Base-by-base conservation (phyloP, 2,113 vertebrate genomes). In the Anolis sagrei region DNA sequence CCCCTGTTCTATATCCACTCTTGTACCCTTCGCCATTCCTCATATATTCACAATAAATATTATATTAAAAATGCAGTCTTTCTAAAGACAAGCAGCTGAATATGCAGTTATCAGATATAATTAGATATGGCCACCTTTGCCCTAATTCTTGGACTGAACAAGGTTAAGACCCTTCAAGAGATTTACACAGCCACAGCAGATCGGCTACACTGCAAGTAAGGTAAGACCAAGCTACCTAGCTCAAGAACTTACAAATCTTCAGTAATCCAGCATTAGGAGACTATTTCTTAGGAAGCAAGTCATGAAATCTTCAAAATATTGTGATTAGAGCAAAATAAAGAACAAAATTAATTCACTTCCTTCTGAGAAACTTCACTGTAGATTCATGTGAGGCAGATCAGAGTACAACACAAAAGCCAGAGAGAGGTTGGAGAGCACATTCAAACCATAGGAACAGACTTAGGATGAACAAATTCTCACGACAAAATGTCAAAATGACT, bases 401-500 rank as follows among this genome's bases (percentile, higher is more conserved):
- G 54, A 75, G 21, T 25, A 69, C 10, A 61, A 29, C 34, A 64
- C 23, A 39, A 29, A 86, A 66, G 23, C 32, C 25, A 80, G n/a
- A 36, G 44, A 49, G 9, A 70, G 16, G 16, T 64, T 66, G 25
- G 21, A 64, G 74, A 81, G 39, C 18, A 19, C 74, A 7, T 3
- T 32, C 36, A 16, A 32, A 58, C 54, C 75, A 32, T 4, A 61
- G 29, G 75, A 92, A 76, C 2, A 19, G 25, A 81, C 19, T 70
- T 54, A 51, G 39, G 10, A 70, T n/a, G 29, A 36, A 84, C 34
- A 84, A 64, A 74, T 11, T 34, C 54, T 36, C 61, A 34, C 19
- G 91, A 62, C 85, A 90, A 83, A 85, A 66, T 86, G 80, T 91
- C 93, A 94, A 95, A 95, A 95, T 92, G 93, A 94, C 82, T 79